Evolutionary conservation across 2,113 vertebrate genomes (phyloP).

Genomic region (Larimichthys polyactis): DNA sequence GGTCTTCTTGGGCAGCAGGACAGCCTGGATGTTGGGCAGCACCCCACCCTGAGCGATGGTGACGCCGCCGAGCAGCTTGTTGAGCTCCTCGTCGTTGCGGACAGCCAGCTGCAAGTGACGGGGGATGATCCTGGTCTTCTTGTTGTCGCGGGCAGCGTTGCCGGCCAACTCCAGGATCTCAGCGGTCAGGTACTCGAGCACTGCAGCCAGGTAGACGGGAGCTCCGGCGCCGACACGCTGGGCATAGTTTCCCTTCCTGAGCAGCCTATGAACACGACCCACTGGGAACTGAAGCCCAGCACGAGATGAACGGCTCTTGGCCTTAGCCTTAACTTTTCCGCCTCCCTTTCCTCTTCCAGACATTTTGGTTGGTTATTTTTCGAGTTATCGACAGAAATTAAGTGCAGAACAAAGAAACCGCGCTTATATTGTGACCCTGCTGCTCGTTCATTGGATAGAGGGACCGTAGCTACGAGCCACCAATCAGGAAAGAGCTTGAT

Average conservation of each 20-base stretch:
- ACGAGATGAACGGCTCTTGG: not conserved
- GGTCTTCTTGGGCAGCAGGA: not conserved
- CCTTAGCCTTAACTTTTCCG: not conserved
- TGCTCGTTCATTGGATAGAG: too few relatives aligned
- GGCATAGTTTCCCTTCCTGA: not conserved
- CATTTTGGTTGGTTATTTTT: not conserved
- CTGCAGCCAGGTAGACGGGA: not conserved
- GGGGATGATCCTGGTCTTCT: not conserved
- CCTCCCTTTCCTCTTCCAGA: not conserved
- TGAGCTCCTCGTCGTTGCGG: not conserved
- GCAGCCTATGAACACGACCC: not conserved
- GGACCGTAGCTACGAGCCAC: too few relatives aligned
- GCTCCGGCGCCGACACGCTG: not conserved
- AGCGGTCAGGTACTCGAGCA: not conserved
- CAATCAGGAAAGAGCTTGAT: too few relatives aligned
- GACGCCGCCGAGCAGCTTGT: not conserved
- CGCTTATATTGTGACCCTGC: too few relatives aligned
- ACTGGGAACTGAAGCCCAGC: not conserved
- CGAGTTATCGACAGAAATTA: too few relatives aligned
- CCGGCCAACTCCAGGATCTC: not conserved
- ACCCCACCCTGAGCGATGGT: not conserved
- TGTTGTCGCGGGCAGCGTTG: not conserved
- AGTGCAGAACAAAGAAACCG: fast-evolving
- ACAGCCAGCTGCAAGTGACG: not conserved
- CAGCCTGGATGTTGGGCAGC: not conserved